These are phyloP conservation scores for Bilobella aurantiaca DNA, from an alignment of 1,140 invertebrate genomes.

Conservation along the genomic window DNA sequence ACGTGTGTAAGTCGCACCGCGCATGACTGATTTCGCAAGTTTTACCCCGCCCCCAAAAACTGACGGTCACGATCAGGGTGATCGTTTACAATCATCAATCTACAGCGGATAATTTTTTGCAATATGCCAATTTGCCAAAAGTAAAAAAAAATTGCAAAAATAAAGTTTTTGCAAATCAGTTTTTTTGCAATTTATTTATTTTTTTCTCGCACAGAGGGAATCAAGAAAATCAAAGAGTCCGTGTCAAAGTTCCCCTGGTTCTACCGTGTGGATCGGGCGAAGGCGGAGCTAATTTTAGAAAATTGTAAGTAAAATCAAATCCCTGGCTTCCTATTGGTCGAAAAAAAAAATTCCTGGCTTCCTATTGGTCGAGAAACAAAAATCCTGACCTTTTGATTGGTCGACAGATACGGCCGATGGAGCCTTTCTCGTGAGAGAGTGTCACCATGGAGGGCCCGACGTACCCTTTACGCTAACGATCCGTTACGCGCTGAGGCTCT, in stretches of 20 bases:
- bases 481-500: constrained; percentile 26
- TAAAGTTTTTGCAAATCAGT: too few relatives aligned
- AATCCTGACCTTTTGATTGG: not conserved
- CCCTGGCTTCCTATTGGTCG: not conserved
- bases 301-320: constrained; percentile 29
- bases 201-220: not conserved
- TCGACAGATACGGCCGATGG: constrained; percentile 30
- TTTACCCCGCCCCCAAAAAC: too few relatives aligned
- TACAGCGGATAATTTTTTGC: too few relatives aligned
- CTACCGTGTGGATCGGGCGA: constrained; percentile 30
- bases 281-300: constrained; percentile 35
- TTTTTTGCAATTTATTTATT: not conserved
- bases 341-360: not conserved
- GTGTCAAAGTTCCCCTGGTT: constrained; percentile 34
- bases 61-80: too few relatives aligned
- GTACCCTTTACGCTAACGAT: constrained; percentile 34
- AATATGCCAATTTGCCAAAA: too few relatives aligned
- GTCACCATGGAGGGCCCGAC: constrained; percentile 28
- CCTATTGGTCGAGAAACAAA: not conserved
- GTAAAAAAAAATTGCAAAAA: too few relatives aligned
- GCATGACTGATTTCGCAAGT: too few relatives aligned
- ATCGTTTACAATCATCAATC: too few relatives aligned
- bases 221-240: constrained; percentile 32
- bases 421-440: constrained; percentile 32
- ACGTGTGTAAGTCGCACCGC: too few relatives aligned